Conservation (phyloP, 2,888 invertebrate genomes). For the Eilema griseolum region DNA sequence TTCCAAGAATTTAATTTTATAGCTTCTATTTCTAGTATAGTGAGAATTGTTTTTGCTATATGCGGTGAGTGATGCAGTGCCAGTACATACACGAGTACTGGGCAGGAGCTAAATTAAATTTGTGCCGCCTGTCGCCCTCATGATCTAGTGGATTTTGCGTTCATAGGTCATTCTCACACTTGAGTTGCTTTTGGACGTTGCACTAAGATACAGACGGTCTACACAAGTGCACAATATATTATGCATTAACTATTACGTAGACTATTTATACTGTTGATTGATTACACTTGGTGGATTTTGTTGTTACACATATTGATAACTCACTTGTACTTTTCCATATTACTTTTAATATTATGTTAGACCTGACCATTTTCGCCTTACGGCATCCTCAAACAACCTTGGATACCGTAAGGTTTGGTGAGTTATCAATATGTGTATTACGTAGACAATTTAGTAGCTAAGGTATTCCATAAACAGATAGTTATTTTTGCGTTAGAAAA, state of each 20-base stretch:
- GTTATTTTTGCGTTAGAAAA: background rate
- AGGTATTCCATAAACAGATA: too few relatives aligned
- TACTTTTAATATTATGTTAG: too few relatives aligned
- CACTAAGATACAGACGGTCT: slow-evolving; percentile 29
- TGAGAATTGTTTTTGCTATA: slow-evolving; percentile 25
- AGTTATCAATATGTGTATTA: too few relatives aligned
- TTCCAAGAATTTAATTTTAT: background rate
- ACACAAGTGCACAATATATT: background rate
- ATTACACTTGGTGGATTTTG: too few relatives aligned
- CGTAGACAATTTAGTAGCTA: background rate
- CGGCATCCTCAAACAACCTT: too few relatives aligned
- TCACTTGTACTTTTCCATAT: too few relatives aligned
- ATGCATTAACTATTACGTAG: background rate
- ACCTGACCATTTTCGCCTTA: too few relatives aligned
- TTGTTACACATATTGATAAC: too few relatives aligned
- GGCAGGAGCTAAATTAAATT: slow-evolving; percentile 75
- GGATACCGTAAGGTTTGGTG: too few relatives aligned
- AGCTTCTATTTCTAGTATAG: slow-evolving; percentile 1
- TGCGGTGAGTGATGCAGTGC: slow-evolving; percentile 31
- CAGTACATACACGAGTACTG: slow-evolving; percentile 55
- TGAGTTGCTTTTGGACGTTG: slow-evolving; percentile 44
- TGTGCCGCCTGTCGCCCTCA: slow-evolving; percentile 73
- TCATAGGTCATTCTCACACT: slow-evolving; percentile 49
- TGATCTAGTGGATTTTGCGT: slow-evolving; percentile 68
- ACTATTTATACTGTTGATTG: too few relatives aligned